Percentiles rank a stretch among this genome's conserved stretches.
Evolutionary conservation across 2,888 invertebrate species (phyloP).

Genomic region (Ochropleura leucogaster): DNA sequence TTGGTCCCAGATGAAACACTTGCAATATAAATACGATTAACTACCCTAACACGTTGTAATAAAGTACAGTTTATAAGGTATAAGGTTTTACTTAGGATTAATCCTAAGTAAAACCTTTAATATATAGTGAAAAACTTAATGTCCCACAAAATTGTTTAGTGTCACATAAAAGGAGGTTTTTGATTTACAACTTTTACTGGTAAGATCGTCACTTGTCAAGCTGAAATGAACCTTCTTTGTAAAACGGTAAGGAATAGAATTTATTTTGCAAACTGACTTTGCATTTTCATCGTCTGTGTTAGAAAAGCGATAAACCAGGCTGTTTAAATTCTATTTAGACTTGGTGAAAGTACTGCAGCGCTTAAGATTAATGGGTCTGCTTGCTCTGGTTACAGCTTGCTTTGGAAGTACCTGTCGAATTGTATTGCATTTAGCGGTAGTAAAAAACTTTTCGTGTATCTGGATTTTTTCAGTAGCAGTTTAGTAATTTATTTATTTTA

Average conservation of each 20-base stretch:
- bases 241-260: background rate
- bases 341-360: background rate
- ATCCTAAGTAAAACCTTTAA: slow-evolving; percentile 1
- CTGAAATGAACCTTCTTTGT: background rate
- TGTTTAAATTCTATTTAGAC: slow-evolving; percentile 15
- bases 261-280: background rate
- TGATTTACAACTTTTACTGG: slow-evolving; percentile 22
- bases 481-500: too few relatives aligned
- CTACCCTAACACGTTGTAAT: background rate
- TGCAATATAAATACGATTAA: background rate
- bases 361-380: slow-evolving; percentile 9
- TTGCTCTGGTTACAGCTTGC: background rate
- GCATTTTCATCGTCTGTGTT: background rate
- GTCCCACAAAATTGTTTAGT: slow-evolving; percentile 44
- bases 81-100: too few relatives aligned
- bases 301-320: slow-evolving; percentile 12
- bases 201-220: background rate
- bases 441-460: background rate
- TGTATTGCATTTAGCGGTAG: background rate
- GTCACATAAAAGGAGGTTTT: slow-evolving; percentile 45
- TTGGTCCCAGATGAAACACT: background rate
- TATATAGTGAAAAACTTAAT: slow-evolving; percentile 23
- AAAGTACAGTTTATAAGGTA: slow-evolving; percentile 25
- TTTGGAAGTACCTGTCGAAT: background rate
- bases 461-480: background rate